A percentile compares a stretch with the other conserved stretches of the same genome.
phyloP scores from a whole-genome alignment of 2,888 invertebrate genomes.

The Salticus scenicus region DNA sequence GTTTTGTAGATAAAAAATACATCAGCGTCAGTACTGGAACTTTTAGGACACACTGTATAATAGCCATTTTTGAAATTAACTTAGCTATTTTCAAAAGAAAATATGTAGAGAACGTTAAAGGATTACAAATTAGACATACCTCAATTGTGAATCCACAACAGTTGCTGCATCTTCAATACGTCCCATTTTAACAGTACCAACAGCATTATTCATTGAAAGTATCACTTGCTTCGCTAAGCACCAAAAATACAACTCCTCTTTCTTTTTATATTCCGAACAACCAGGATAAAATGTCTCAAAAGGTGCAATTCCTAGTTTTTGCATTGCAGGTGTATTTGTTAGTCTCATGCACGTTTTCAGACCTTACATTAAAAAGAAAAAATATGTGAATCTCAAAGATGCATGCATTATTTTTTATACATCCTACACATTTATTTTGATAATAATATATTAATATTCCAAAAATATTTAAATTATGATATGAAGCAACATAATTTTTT shows the following conservation, averaged over 20 bases:
- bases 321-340: background rate
- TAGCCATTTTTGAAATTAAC: too few relatives aligned
- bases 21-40: too few relatives aligned
- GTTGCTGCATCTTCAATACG: background rate
- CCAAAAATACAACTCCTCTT: background rate
- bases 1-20: too few relatives aligned
- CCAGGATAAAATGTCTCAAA: background rate
- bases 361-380: background rate
- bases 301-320: background rate
- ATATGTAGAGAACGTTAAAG: too few relatives aligned
- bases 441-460: too few relatives aligned
- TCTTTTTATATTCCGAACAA: background rate
- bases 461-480: too few relatives aligned
- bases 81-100: too few relatives aligned
- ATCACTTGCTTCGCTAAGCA: background rate
- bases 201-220: background rate
- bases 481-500: too few relatives aligned
- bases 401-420: too few relatives aligned
- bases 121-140: too few relatives aligned
- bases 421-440: too few relatives aligned
- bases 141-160: background rate
- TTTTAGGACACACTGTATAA: too few relatives aligned
- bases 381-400: background rate
- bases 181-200: slow-evolving; percentile 7
- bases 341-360: background rate